Evolutionary conservation across 2,888 invertebrate species (phyloP).

Genomic region (Arge pagana): DNA sequence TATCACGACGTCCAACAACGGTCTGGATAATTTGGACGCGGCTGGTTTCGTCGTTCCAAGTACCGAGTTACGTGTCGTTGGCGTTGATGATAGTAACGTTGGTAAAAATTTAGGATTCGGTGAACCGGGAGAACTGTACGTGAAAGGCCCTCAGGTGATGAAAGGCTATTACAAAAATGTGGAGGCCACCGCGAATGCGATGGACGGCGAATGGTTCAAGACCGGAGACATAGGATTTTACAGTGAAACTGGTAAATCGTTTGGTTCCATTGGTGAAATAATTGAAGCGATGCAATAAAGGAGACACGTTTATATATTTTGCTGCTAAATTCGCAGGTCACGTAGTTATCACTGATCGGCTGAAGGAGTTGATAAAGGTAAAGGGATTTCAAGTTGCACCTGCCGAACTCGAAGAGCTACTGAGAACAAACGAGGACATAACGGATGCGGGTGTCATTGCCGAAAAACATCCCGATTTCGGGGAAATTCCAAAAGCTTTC

Average conservation of each 20-base stretch:
- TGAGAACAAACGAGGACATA: slow-evolving; percentile 71
- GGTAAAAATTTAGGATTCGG: slow-evolving; percentile 33
- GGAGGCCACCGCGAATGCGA: slow-evolving; percentile 71
- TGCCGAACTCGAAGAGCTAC: slow-evolving; percentile 77
- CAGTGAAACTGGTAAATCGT: slow-evolving; percentile 65
- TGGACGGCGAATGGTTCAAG: slow-evolving; percentile 76
- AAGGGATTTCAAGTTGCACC: slow-evolving; percentile 79
- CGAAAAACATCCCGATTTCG: slow-evolving; percentile 67
- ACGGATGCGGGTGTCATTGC: slow-evolving; percentile 82
- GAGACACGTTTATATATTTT: neutral
- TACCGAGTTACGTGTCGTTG: slow-evolving; percentile 55
- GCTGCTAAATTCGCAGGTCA: slow-evolving; percentile 33
- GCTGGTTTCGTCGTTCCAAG: slow-evolving; percentile 56
- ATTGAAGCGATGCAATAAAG: neutral
- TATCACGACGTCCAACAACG: slow-evolving; percentile 53
- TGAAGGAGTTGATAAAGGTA: slow-evolving; percentile 85
- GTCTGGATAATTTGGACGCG: slow-evolving; percentile 20
- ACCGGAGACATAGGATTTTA: slow-evolving; percentile 72
- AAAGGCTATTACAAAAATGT: slow-evolving; percentile 77
- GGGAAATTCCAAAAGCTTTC: slow-evolving; percentile 76
- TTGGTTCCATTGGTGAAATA: neutral
- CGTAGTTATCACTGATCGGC: slow-evolving; percentile 74
- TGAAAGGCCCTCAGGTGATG: slow-evolving; percentile 84
- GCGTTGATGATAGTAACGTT: slow-evolving; percentile 28
- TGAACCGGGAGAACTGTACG: slow-evolving; percentile 72